Evolutionary conservation across 1,140 invertebrate species (phyloP).

Genomic region (Drosophila bocqueti): DNA sequence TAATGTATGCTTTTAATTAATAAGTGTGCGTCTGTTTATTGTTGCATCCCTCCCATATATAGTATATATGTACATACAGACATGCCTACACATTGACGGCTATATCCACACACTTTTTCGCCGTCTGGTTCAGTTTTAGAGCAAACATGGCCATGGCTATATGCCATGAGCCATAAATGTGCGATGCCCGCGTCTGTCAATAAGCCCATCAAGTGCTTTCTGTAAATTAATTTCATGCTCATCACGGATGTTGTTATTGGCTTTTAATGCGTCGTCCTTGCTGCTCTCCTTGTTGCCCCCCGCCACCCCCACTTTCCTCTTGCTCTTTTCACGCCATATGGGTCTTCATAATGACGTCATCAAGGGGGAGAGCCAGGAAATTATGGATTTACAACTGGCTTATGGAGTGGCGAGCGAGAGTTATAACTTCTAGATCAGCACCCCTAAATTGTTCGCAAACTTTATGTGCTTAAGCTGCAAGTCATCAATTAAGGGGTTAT

Average conservation of each 20-base stretch:
- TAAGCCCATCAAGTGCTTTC: conserved; percentile 76
- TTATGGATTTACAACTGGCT: conserved; percentile 35
- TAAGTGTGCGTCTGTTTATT: conserved; percentile 70
- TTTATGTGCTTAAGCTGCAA: background rate
- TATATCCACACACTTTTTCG: conserved; percentile 3
- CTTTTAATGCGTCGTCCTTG: conserved; percentile 69
- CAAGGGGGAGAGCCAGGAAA: conserved; percentile 12
- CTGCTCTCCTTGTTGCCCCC: background rate
- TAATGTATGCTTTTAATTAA: conserved; percentile 78
- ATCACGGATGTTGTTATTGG: conserved; percentile 81
- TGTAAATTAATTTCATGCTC: conserved; percentile 81
- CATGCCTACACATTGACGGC: background rate
- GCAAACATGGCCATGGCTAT: conserved; percentile 57
- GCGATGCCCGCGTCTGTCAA: conserved; percentile 59
- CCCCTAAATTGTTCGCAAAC: background rate
- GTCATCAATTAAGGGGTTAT: background rate
- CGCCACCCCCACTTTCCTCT: background rate
- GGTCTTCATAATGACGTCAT: conserved; percentile 64
- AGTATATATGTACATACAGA: background rate
- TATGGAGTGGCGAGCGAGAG: conserved; percentile 17
- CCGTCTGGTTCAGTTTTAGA: conserved; percentile 58
- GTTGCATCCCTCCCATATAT: conserved; percentile 44
- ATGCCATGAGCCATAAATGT: conserved; percentile 53
- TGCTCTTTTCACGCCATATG: conserved; percentile 59
- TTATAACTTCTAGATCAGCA: conserved; percentile 14